Conservation (phyloP, 2,888 invertebrate species). For the Tipula helvola region DNA sequence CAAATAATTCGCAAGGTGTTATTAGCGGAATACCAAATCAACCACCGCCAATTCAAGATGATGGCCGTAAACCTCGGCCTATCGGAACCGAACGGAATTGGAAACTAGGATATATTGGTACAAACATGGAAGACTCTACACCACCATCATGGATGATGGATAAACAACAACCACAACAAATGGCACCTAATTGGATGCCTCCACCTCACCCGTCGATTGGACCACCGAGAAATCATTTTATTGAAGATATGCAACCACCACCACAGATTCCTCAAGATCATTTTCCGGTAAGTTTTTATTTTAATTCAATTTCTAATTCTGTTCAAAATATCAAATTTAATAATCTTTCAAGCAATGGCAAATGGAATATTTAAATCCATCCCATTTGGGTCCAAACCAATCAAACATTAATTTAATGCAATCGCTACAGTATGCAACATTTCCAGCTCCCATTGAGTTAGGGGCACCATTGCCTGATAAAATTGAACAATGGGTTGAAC, state of each 20-base stretch:
- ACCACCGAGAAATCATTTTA: conserved; percentile 18
- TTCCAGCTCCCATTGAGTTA: conserved; percentile 17
- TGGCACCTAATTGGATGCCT: conserved; percentile 23
- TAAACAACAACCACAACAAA: conserved; percentile 17
- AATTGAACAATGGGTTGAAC: conserved; percentile 32
- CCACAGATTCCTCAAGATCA: conserved; percentile 27
- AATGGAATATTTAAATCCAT: conserved; percentile 32
- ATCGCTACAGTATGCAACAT: conserved; percentile 29
- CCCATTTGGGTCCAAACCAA: conserved; percentile 26
- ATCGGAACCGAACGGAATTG: conserved; percentile 63
- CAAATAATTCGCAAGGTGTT: conserved; percentile 25
- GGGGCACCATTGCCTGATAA: conserved; percentile 28
- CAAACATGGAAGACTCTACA: neutral
- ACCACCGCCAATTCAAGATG: conserved; percentile 24
- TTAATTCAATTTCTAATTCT: neutral
- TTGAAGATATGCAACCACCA: conserved; percentile 23
- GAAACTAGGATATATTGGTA: conserved; percentile 21
- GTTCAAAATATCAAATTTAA: neutral
- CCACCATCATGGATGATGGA: conserved; percentile 26
- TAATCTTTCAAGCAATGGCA: conserved; percentile 23
- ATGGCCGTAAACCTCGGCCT: conserved; percentile 47
- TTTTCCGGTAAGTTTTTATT: conserved; percentile 24
- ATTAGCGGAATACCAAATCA: conserved; percentile 15
- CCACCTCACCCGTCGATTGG: conserved; percentile 21
- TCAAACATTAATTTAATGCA: conserved; percentile 31